Base-by-base conservation (phyloP, 2,797 vertebrate genomes). In the Rousettus madagascariensis region DNA sequence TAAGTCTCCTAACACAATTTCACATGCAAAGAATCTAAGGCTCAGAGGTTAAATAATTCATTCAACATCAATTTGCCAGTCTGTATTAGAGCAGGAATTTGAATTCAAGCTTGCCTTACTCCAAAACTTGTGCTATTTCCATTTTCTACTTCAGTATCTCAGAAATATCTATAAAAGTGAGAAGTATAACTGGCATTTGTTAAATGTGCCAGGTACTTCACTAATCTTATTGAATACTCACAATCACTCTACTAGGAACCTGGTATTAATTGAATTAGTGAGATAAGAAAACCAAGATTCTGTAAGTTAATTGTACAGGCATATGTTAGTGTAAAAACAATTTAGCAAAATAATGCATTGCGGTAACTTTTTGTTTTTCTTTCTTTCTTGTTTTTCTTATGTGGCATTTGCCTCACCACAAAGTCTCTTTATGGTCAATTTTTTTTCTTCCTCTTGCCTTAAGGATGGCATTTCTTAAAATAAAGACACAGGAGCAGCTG, bases 21-120 rank as follows among this genome's bases (percentile, higher is more conserved):
- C 33, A 53, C 36, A 86, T n/a, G 83, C 66, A 22, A 90, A 57
- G 22, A 93, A 74, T 4, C 43, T 85, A 85, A 79, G 68, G 15
- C 61, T 69, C 11, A 68, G 66, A 53, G n/a, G 13, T 83, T 77
- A 90, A 77, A 53, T 26, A 57, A 84, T 33, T 46, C 61, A 78
- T 55, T 83, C 4, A 36, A 6, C 49, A 46, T 77, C 17, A 82
- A 77, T 63, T 87, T 85, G 28, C 28, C 16, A 36, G 13, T 63
- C 68, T 74, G 15, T 55, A 84, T 88, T 41, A 82, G 49, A 93
- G 38, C 26, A 93, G 38, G 94, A 80, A 69, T 86, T 95, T 75
- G 43, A 91, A 75, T n/a, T 91, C 16, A 53, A 59, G 5, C 22
- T 65, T 71, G 24, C 68, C n/a, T 66, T 86, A 85, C 72, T 80